phyloP scores from a whole-genome alignment of 2,888 invertebrate genomes.

The Physocephala rufipes region DNA sequence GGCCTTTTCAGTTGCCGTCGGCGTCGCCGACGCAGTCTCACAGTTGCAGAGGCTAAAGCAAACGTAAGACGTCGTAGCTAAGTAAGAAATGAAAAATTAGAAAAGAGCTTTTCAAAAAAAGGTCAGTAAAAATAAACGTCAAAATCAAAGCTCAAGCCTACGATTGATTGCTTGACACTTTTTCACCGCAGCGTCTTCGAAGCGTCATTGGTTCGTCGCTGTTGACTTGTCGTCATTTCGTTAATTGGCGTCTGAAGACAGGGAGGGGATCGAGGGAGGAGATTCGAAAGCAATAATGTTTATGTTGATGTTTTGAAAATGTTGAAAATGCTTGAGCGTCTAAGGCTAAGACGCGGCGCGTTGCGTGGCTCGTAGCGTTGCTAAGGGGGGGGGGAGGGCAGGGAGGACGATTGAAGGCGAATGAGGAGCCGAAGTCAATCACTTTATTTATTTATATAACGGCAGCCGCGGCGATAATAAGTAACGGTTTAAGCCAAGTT shows the following conservation, averaged over 20 bases:
- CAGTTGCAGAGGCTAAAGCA: not conserved
- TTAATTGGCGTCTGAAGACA: not conserved
- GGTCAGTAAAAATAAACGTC: conserved; percentile 10
- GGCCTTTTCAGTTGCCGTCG: not conserved
- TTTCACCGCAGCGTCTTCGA: not conserved
- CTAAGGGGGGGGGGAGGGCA: conserved; percentile 8
- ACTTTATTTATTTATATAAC: conserved; percentile 24
- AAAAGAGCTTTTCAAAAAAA: conserved; percentile 1
- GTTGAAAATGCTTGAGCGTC: not conserved
- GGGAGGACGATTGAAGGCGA: too few relatives aligned
- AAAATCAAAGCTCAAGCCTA: not conserved
- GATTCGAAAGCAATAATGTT: too few relatives aligned
- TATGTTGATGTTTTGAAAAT: not conserved
- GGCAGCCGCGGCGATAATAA: not conserved
- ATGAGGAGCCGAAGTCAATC: too few relatives aligned
- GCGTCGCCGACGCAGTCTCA: not conserved
- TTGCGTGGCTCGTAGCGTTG: not conserved
- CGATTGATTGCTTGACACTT: conserved; percentile 36
- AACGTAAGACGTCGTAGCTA: not conserved
- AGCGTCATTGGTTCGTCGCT: not conserved
- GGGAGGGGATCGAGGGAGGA: too few relatives aligned
- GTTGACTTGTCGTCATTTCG: not conserved
- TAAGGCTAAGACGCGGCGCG: conserved; percentile 6
- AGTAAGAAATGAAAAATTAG: not conserved
- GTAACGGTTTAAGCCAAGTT: not conserved